Percentiles rank a stretch among this genome's conserved stretches.
These are phyloP conservation scores for Neuroterus valhalla DNA, from an alignment of 1,140 invertebrate species.

Conservation along the genomic window DNA sequence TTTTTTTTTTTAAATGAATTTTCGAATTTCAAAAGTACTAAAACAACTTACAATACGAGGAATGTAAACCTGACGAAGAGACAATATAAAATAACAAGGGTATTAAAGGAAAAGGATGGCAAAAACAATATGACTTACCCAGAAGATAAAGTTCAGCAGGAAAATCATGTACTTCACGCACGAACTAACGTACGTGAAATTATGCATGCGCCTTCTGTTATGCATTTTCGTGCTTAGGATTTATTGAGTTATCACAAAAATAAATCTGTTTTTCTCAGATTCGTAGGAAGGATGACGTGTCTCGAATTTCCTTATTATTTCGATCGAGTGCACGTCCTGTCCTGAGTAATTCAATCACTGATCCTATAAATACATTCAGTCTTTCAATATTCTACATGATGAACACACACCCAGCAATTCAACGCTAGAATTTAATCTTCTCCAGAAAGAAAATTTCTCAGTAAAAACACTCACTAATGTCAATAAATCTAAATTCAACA, in stretches of 20 bases:
- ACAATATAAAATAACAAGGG: conserved; percentile 12
- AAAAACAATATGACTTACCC: conserved; percentile 79
- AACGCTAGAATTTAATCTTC: not conserved
- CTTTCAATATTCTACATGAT: not conserved
- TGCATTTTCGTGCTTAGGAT: conserved; percentile 60
- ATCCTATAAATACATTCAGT: not conserved
- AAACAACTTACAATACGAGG: conserved; percentile 6
- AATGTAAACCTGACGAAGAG: not conserved
- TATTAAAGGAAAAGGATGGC: not conserved
- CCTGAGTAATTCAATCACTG: not conserved
- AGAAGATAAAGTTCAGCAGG: conserved; percentile 93
- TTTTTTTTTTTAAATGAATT: too few relatives aligned
- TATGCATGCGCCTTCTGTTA: conserved; percentile 72
- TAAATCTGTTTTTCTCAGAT: not conserved
- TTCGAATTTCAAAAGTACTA: not conserved
- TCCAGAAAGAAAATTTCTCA: not conserved
- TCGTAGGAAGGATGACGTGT: conserved; percentile 12
- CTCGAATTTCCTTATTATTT: conserved; percentile 19
- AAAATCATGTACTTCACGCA: conserved; percentile 96
- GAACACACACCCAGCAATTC: not conserved
- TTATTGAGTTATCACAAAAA: conserved; percentile 1
- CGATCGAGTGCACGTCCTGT: not conserved
- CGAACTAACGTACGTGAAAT: conserved; percentile 88
- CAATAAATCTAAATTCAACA: conserved; percentile 13
- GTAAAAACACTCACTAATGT: not conserved